Evolutionary conservation across 2,113 vertebrate species (phyloP).

Genomic region (Carassius gibelio): DNA sequence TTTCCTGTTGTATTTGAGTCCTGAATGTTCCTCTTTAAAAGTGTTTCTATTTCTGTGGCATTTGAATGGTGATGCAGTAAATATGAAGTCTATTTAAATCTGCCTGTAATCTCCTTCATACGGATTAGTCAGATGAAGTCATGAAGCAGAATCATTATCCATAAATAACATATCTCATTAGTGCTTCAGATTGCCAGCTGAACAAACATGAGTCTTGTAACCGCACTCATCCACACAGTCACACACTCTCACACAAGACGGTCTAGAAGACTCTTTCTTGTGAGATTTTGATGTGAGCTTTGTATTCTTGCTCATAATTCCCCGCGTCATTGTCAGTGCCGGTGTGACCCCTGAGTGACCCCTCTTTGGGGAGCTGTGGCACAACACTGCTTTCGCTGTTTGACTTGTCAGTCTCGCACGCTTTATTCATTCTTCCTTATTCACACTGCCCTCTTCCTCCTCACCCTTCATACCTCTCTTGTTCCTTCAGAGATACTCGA

Average conservation of each 20-base stretch:
- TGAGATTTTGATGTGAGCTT: neutral
- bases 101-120: slow-evolving; percentile 33
- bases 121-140: slow-evolving; percentile 41
- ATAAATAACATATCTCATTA: neutral
- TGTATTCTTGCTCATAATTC: slow-evolving; percentile 4
- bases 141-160: slow-evolving; percentile 31
- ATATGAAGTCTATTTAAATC: slow-evolving; percentile 23
- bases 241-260: no score
- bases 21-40: neutral
- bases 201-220: slow-evolving; percentile 4
- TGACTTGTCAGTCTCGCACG: neutral
- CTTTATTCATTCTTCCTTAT: slow-evolving; percentile 11
- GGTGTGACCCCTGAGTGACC: neutral
- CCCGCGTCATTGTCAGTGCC: neutral
- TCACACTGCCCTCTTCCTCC: neutral
- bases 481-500: neutral
- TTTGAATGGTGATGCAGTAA: neutral
- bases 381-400: slow-evolving; percentile 37
- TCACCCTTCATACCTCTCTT: slow-evolving; percentile 32
- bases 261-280: neutral
- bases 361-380: neutral
- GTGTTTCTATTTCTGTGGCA: neutral
- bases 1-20: neutral
- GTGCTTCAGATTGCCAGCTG: slow-evolving; percentile 11
- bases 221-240: neutral